A percentile compares a stretch with the other conserved stretches of the same genome.
Evolutionary conservation across 2,113 vertebrate species (phyloP).

Genomic region (Oreochromis tanganicae): DNA sequence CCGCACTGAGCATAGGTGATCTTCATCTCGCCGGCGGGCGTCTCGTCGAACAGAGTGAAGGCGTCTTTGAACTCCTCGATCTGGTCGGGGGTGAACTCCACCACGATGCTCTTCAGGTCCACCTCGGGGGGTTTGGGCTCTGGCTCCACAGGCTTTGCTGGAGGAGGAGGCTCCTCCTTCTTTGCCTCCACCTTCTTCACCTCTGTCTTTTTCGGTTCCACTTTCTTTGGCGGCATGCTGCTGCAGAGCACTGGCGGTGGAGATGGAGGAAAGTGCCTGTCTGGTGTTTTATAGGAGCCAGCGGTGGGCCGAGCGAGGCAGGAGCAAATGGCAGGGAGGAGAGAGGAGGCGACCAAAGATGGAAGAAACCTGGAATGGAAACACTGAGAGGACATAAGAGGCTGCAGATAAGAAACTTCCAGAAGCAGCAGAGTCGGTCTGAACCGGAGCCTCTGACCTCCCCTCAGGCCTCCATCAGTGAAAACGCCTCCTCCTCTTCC

Average conservation of each 20-base stretch:
- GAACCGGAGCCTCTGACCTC: background rate
- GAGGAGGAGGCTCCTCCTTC: slow-evolving; percentile 62
- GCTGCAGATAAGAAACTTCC: background rate
- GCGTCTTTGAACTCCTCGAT: slow-evolving; percentile 93
- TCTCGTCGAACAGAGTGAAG: slow-evolving; percentile 90
- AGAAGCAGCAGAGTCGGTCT: background rate
- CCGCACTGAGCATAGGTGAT: slow-evolving; percentile 87
- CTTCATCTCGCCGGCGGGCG: slow-evolving; percentile 85
- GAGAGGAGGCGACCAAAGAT: slow-evolving; percentile 29
- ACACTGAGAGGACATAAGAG: slow-evolving; percentile 12
- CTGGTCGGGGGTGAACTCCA: slow-evolving; percentile 82
- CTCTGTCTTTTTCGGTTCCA: slow-evolving; percentile 67
- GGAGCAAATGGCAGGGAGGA: background rate
- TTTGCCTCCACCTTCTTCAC: slow-evolving; percentile 70
- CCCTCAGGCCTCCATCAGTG: background rate
- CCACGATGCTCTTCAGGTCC: slow-evolving; percentile 62
- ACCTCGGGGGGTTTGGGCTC: slow-evolving; percentile 45
- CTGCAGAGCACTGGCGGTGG: background rate
- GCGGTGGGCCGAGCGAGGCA: background rate
- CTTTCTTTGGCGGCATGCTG: slow-evolving; percentile 59
- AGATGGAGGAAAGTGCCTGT: background rate
- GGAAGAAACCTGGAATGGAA: slow-evolving; percentile 55
- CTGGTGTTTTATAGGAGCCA: background rate
- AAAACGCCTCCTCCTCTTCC: background rate
- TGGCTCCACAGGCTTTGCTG: slow-evolving; percentile 36